phyloP scores from a whole-genome alignment of 2,797 vertebrate genomes.

The Synaphobranchus kaupii region DNA sequence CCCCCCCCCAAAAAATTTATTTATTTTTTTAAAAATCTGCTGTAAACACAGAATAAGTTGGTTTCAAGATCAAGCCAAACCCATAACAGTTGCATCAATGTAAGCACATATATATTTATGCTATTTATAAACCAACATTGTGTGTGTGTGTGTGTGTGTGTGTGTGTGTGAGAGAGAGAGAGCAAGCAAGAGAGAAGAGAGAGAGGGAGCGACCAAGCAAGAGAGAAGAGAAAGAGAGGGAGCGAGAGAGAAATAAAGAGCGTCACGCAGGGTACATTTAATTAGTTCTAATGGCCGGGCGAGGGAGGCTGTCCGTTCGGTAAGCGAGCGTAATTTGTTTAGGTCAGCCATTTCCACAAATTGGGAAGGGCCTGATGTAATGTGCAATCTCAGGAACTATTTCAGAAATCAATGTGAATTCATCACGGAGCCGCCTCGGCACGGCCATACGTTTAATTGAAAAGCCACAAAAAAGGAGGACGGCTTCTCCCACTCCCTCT shows the following conservation, averaged over 20 bases:
- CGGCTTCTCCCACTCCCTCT: neutral
- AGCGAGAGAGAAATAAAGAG: conserved; percentile 36
- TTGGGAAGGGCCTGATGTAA: conserved; percentile 61
- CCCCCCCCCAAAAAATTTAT: conserved; percentile 20
- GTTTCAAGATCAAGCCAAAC: conserved; percentile 50
- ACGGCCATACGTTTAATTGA: conserved; percentile 52
- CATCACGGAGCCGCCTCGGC: conserved; percentile 46
- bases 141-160: conserved; percentile 3
- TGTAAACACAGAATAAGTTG: conserved; percentile 50
- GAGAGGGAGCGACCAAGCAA: neutral
- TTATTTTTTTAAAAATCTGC: no score
- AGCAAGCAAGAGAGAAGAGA: neutral
- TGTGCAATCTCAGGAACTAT: conserved; percentile 56
- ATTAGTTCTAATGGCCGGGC: conserved; percentile 51
- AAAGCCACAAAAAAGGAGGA: conserved; percentile 47
- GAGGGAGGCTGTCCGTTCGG: conserved; percentile 39
- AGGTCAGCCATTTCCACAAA: conserved; percentile 54
- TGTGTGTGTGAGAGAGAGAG: neutral
- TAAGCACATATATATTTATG: neutral
- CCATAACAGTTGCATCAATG: conserved; percentile 30
- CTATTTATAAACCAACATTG: neutral
- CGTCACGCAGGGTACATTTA: conserved; percentile 41
- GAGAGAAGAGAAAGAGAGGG: conserved; percentile 17
- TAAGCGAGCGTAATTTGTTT: conserved; percentile 49
- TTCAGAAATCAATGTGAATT: conserved; percentile 62